Conservation (phyloP, 2,113 vertebrate species). For the Toxotes jaculatrix region DNA sequence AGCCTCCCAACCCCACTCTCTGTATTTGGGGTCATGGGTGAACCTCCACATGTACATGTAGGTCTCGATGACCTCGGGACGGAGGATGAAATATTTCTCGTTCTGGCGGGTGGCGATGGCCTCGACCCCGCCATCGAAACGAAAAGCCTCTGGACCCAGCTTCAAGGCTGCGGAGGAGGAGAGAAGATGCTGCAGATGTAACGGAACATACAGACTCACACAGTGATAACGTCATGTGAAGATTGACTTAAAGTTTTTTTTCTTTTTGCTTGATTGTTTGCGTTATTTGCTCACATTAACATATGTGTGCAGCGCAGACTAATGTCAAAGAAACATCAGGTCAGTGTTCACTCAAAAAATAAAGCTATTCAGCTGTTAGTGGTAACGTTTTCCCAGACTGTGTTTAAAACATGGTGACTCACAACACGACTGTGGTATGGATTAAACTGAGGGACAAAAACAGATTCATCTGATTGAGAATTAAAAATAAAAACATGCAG, state of each 20-base stretch:
- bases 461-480: background rate
- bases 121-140: constrained; percentile 97
- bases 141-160: constrained; percentile 96
- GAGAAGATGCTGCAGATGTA: background rate
- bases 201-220: too few species aligned
- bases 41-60: constrained; percentile 99
- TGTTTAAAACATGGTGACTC: background rate
- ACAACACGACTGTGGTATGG: background rate
- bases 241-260: too few species aligned
- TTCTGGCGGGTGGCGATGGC: constrained; percentile 98
- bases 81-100: constrained; percentile 98
- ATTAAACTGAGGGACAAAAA: constrained; percentile 9
- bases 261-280: too few species aligned
- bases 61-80: constrained; percentile 97
- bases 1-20: constrained; percentile 99
- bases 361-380: background rate
- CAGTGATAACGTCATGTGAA: too few species aligned
- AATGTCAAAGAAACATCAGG: background rate
- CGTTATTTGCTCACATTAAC: background rate
- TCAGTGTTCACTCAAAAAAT: background rate
- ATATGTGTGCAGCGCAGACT: background rate
- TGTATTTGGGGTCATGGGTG: constrained; percentile 97
- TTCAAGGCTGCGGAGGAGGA: constrained; percentile 87
- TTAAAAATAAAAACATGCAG: background rate
- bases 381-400: background rate